phyloP scores from a whole-genome alignment of 2,113 vertebrate species.

The Excalfactoria chinensis region DNA sequence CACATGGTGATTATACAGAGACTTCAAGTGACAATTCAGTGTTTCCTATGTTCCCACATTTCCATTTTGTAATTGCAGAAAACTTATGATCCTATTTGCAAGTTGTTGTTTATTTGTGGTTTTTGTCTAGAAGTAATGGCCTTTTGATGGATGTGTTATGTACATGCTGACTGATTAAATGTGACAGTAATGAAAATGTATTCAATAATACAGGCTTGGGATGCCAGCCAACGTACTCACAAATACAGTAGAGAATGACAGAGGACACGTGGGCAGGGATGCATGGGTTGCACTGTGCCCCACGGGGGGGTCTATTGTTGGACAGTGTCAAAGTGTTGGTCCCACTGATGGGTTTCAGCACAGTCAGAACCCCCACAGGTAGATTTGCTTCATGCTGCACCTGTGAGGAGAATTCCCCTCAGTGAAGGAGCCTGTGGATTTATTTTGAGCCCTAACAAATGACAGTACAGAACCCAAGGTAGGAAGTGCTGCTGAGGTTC shows the following conservation, averaged over 20 bases:
- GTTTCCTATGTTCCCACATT: background rate
- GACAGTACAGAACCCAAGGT: background rate
- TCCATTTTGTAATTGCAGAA: constrained; percentile 14
- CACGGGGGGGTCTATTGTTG: background rate
- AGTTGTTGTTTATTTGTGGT: background rate
- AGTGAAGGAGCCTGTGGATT: background rate
- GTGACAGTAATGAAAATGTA: constrained; percentile 19
- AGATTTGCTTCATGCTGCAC: background rate
- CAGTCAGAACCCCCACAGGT: background rate
- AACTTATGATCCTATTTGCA: constrained; percentile 33
- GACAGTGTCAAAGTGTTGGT: background rate
- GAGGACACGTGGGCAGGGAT: background rate
- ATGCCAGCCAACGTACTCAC: background rate
- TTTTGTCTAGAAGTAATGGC: constrained; percentile 3
- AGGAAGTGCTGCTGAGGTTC: background rate
- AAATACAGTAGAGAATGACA: background rate
- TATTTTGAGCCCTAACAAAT: background rate
- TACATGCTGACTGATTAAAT: background rate
- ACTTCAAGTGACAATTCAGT: constrained; percentile 8
- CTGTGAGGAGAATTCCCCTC: background rate
- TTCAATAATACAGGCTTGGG: background rate
- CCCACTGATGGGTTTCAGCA: background rate
- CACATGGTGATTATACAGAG: background rate
- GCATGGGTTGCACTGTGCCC: background rate
- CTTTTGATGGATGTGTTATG: constrained; percentile 22